Percentiles rank a stretch among this genome's conserved stretches.
Conservation (phyloP, 1,140 invertebrate species). For the Neodiprion pinetum region DNA sequence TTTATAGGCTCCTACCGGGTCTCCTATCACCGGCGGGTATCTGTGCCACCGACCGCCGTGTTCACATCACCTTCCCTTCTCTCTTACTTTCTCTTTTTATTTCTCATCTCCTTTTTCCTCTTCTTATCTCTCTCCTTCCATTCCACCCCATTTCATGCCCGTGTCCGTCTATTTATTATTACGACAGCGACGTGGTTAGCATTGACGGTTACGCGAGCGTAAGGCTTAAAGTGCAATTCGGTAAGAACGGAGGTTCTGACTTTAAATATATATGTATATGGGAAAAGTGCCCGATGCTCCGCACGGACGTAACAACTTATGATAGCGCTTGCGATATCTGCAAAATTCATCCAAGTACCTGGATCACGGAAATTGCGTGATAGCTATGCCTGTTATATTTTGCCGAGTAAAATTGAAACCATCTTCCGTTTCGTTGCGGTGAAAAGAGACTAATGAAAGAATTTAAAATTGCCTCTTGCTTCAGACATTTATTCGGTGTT, state of each 20-base stretch:
- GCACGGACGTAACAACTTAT: too few relatives aligned
- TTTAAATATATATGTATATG: too few relatives aligned
- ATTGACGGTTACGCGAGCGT: neutral
- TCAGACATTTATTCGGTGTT: too few relatives aligned
- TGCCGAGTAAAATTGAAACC: too few relatives aligned
- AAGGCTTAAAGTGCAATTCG: neutral
- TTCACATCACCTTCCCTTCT: neutral
- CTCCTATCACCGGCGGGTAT: constrained; percentile 1
- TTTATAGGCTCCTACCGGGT: constrained; percentile 5
- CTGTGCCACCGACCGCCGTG: neutral
- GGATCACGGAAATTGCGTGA: too few relatives aligned
- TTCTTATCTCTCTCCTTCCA: neutral
- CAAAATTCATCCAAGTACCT: too few relatives aligned
- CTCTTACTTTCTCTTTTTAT: neutral
- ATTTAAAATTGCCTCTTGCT: too few relatives aligned
- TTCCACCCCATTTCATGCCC: neutral
- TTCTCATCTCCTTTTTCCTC: neutral
- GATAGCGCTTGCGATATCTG: too few relatives aligned
- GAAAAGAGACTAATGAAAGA: too few relatives aligned
- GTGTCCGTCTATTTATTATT: constrained; percentile 2
- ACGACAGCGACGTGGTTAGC: neutral
- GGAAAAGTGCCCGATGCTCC: too few relatives aligned
- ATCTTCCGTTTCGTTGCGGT: too few relatives aligned
- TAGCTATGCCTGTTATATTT: too few relatives aligned
- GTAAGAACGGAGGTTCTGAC: neutral